Conservation (phyloP, 92 coral and sea anemone genomes). For the Siderastrea radians region DNA sequence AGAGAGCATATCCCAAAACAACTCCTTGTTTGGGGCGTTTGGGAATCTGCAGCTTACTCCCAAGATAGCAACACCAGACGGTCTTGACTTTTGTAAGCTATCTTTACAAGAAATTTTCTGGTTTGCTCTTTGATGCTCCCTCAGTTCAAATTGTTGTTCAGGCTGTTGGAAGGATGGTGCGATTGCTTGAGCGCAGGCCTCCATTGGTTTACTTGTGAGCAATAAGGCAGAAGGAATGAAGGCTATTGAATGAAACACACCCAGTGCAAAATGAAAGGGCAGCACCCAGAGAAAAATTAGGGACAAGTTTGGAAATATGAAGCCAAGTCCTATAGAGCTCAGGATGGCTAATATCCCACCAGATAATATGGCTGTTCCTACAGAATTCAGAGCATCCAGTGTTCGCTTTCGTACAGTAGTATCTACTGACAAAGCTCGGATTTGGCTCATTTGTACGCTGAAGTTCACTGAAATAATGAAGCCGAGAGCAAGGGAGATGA, state of each 20-base stretch:
- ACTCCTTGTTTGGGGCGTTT: conserved; percentile 51
- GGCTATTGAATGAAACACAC: conserved; percentile 49
- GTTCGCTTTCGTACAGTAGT: conserved; percentile 33
- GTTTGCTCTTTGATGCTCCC: background rate
- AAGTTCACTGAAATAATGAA: conserved; percentile 36
- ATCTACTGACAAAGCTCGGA: conserved; percentile 51
- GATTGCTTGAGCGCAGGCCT: conserved; percentile 4
- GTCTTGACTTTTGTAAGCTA: background rate
- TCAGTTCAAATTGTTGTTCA: conserved; percentile 7
- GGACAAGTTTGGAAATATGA: conserved; percentile 49
- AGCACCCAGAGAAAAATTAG: conserved; percentile 53
- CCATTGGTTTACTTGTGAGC: conserved; percentile 42
- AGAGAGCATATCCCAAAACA: conserved; percentile 67
- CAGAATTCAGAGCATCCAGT: conserved; percentile 44
- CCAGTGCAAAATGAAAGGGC: conserved; percentile 37
- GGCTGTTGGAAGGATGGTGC: background rate
- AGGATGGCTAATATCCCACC: conserved; percentile 56
- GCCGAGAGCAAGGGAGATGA: conserved; percentile 42
- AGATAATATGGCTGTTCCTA: conserved; percentile 41
- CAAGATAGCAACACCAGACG: conserved; percentile 42
- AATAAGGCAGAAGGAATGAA: conserved; percentile 45
- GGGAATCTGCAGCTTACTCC: conserved; percentile 74
- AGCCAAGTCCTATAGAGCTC: conserved; percentile 61
- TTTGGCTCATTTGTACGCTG: conserved; percentile 50
- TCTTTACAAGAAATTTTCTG: background rate